These are phyloP conservation scores for Elephantulus edwardii DNA, from an alignment of 2,113 vertebrate genomes.

Conservation along the genomic window DNA sequence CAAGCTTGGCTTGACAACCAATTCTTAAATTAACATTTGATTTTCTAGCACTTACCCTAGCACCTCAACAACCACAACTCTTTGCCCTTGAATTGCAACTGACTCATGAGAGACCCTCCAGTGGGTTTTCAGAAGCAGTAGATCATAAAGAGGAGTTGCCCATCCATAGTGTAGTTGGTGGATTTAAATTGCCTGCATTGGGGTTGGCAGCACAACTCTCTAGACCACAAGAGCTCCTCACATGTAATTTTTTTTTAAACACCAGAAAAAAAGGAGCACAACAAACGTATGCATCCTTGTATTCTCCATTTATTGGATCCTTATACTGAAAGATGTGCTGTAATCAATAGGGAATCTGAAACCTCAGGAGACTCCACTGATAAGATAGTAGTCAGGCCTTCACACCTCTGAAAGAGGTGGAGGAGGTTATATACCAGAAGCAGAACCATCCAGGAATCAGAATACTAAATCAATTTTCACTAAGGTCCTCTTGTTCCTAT, in stretches of 20 bases:
- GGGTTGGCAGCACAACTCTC: no score
- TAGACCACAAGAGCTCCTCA: not conserved
- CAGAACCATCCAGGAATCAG: not conserved
- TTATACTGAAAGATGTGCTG: not conserved
- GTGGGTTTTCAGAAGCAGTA: no score
- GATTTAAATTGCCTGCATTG: no score
- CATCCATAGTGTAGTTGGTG: no score
- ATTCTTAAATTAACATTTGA: not conserved
- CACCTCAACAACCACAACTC: no score
- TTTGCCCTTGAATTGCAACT: no score
- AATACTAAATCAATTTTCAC: not conserved
- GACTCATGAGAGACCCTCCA: no score
- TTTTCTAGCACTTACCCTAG: not conserved
- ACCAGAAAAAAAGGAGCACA: no score
- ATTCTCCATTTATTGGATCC: not conserved
- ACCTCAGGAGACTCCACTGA: not conserved
- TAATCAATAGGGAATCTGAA: not conserved
- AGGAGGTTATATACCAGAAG: not conserved
- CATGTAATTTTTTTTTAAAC: no score
- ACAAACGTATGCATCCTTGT: not conserved
- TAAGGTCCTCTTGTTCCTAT: not conserved
- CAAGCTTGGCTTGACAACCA: not conserved
- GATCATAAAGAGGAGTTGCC: no score
- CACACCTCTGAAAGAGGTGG: not conserved
- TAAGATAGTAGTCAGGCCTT: not conserved